Evolutionary conservation across 2,797 vertebrate genomes (phyloP), one percentile per base, ranked within the genome.

Genomic region (Botia almorhae): DNA sequence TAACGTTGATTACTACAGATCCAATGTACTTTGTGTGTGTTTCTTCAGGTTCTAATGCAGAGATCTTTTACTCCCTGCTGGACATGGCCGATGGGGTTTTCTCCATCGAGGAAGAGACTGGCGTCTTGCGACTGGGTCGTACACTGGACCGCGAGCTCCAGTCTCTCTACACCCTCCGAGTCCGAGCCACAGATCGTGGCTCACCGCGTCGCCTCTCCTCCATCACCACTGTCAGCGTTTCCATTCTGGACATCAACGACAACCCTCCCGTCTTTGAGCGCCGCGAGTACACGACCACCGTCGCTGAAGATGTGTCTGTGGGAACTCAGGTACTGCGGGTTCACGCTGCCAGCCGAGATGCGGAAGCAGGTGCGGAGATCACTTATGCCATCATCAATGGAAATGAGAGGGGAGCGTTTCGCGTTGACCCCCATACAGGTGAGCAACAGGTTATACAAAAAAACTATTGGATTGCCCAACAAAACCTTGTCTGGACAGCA

Each of bases 171-270:
- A 93, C 91, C 13, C 93, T 99, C 8, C 93, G 86, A 72, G 91
- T 96, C 21, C 95, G 90, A 2, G 98, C 95, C 17, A 93, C 90
- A 0, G 98, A 99, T 92, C 96, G 94, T 53, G 98, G 98, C 69
- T 91, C 93, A 65, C 95, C 95, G 0, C 92, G 93, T 67, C 94
- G 92, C 7, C 90, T 97, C 4, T 96, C 95, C 12, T 91, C 96
- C 0, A 81, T 93, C 10, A 93, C 94, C 84, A 94, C 87, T 10
- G 93, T 98, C 48, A 76, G 94, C 3, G 87, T 99, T 81, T 97
- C 97, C 0, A 94, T 99, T 82, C 87, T 99, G 89, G 98, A 99
- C 89, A 98, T 99, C 90, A 99, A 99, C 75, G 97, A 99, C 89
- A 99, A 99, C 69, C 98, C 98, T 0, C 98, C 98, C 0, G 95